Base-by-base conservation (phyloP, 37 sponge, comb jelly and placozoan species). In the Spongilla lacustris region DNA sequence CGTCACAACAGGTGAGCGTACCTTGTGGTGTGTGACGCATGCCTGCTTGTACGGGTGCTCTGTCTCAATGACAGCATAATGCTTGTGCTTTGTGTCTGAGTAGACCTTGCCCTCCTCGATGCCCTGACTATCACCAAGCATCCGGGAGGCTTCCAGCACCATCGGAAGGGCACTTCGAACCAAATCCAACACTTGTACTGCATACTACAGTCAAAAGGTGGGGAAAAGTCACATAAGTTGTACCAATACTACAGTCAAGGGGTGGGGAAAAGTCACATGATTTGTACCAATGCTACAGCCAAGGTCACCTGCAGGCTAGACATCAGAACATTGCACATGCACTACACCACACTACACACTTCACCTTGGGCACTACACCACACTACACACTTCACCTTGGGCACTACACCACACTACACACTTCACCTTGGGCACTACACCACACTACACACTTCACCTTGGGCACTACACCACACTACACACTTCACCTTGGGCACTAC, bases 11-110 rank as follows among this genome's bases (percentile, higher is more conserved):
- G 19, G 21, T 0, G 21, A 17, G 58, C 0, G 32, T 49, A 95
- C 96, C 80, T 88, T 81, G 76, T 89, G 93, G 71, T 93, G 87
- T 21, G 82, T 78, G 68, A 97, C 98, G 46, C 80, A 68, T 66
- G 91, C 91, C 72, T 76, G 90, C 26, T 88, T 90, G 93, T 98
- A 98, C 5, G 98, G 98, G 81, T 98, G 98, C 9, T 95, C 96
- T 1, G 96, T 95, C 77, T 98, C 98, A 14, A 98, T 80, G 5
- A 85, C 85, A 36, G 94, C 95, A 58, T 93, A 91, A 77, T 96
- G 94, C 48, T 87, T 73, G 48, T 76, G 87, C 27, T 83, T 75
- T 24, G 89, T 73, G 72, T 87, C 84, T 12, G 69, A 75, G 78
- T 89, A 89, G 13, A 50, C 74, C 14, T 75, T 34, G 26, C 66